Evolutionary conservation across 2,113 vertebrate genomes (phyloP), one percentile per base, ranked within the genome.

Genomic region (Dunckerocampus dactyliophorus): DNA sequence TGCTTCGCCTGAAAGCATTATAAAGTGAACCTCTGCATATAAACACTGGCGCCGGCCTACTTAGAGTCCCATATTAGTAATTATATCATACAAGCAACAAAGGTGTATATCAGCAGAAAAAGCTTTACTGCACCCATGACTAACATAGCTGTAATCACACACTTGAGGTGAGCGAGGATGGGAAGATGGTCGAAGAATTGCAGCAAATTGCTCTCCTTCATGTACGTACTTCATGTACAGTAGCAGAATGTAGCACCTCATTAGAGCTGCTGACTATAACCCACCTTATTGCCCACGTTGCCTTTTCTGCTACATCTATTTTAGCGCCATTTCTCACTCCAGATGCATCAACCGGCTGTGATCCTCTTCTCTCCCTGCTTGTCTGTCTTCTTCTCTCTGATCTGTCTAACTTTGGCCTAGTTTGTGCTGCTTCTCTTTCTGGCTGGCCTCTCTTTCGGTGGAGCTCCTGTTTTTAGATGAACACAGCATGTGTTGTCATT

Each of bases 271-370:
- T 49, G 45, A 47, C 42, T 63, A 56, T 68, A 76, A 74, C 73
- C 85, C 71, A 52, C 58, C 62, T 69, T 64, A 79, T 77, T 79
- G 63, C 56, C 37, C 54, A 10, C 59, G 16, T 62, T 76, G 45
- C 63, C 31, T 76, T 77, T 52, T 34, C 60, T 71, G 72, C 69
- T 69, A 59, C 65, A 63, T 60, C 37, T 75, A 45, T 48, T 72
- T 71, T 47, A 70, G 56, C n/a, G 10, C 28, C 55, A 53, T 69
- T 60, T 72, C 64, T 69, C 43, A 63, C 60, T 79, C 53, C 83
- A 81, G 76, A 73, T 74, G 54, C 50, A 43, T 46, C 59, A 82
- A 78, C 72, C 82, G 81, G 69, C 76, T 79, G 74, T 67, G 65
- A 65, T 68, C 47, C 28, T 71, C 51, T 47, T 63, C 60, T 54